phyloP scores from a whole-genome alignment of 2,797 vertebrate genomes.

The Alexandromys oeconomus region DNA sequence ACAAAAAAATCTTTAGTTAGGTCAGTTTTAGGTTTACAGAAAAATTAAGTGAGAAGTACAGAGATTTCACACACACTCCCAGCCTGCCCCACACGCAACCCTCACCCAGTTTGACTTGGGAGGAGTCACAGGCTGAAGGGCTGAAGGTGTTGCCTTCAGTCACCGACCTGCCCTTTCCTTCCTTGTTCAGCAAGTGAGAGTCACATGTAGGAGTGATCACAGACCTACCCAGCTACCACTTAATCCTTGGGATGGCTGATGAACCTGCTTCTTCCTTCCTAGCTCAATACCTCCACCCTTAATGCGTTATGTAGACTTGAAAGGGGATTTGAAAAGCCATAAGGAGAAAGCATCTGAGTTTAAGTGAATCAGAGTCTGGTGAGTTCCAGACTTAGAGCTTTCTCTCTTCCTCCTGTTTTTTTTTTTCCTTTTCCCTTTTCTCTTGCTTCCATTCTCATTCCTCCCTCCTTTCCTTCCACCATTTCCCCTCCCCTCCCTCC shows the following conservation, averaged over 20 bases:
- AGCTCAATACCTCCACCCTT: not conserved
- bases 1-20: not conserved
- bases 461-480: too few species aligned
- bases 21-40: not conserved
- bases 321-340: not conserved
- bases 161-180: not conserved
- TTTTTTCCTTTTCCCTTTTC: too few species aligned
- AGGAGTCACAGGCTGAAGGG: not conserved
- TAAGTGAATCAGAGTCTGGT: not conserved
- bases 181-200: conserved; percentile 28
- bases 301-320: not conserved
- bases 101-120: not conserved
- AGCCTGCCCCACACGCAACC: rapidly evolving
- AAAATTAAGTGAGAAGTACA: not conserved
- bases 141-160: too few species aligned
- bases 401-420: not conserved
- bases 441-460: rapidly evolving
- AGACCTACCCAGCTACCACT: not conserved
- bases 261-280: not conserved
- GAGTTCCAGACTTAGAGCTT: not conserved
- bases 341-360: not conserved
- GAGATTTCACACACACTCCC: not conserved
- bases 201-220: not conserved
- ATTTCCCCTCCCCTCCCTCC: rapidly evolving
- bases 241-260: not conserved